Evolutionary conservation across 2,888 invertebrate species (phyloP), one percentile per base, ranked within the genome.

Genomic region (Stictocephala bisonia): DNA sequence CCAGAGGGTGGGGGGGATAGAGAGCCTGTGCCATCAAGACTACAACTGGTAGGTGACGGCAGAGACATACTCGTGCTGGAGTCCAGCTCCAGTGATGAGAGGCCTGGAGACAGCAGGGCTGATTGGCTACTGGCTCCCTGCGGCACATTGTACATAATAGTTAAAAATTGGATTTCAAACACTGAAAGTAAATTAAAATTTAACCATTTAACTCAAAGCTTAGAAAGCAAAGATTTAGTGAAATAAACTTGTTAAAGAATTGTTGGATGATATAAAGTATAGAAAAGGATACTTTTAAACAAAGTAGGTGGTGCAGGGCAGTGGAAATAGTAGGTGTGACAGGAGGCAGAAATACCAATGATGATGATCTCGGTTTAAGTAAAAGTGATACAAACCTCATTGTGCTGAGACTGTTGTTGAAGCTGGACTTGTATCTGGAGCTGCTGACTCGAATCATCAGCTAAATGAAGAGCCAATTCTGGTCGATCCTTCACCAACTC

Each of bases 21-120:
- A 31, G 79, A 79, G 26, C 79, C 79, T 1, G 79, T 80, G 24
- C 90, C 90, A 79, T 92, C 92, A 80, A 92, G 83, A 0, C 91
- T 91, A 81, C 88, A 88, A 81, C 90, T 91, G 77, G 90, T 89
- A 0, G 94, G 94, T 51, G 93, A 93, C 0, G 94, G 94, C 76
- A 94, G 85, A 51, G 93, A 93, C 81, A 94, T 91, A 2, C 84
- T 84, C 69, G 93, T 92, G 77, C 91, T 91, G 40, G 92, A 89
- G 80, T 92, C 92, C 75, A 90, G 81, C 78, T 89, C 89, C 81
- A 92, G 82, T 22, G 80, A 81, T 7, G 81, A 81, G 18, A 82
- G 77, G 24, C 82, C 81, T 7, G 82, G 81, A 40, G 82, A 81
- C 48, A 82, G 76, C 58, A 82, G 76, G n/a, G 76, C 78, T 31